Evolutionary conservation across 2,797 vertebrate species (phyloP).

Genomic region (Erithacus rubecula): DNA sequence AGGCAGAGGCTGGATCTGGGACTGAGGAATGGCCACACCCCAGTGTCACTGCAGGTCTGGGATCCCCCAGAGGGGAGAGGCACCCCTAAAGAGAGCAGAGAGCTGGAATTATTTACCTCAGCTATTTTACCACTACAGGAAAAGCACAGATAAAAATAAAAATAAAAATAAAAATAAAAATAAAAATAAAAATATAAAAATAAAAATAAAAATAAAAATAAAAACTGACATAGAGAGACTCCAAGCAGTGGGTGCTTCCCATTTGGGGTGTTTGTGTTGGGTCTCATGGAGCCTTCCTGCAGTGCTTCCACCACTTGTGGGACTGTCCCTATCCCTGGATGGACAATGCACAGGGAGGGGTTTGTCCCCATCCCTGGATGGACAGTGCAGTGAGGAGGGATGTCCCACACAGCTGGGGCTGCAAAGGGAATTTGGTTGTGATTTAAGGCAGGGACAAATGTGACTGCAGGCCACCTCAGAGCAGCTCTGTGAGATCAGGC

Average conservation of each 20-base stretch:
- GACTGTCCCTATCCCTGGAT: not conserved
- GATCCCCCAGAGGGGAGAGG: not conserved
- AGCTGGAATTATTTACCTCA: not conserved
- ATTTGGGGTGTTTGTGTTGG: too few species aligned
- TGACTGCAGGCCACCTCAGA: not conserved
- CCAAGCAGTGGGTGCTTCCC: too few species aligned
- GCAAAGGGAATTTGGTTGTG: not conserved
- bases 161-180: not conserved
- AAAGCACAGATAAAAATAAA: not conserved
- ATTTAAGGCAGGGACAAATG: not conserved
- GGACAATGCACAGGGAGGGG: accelerated
- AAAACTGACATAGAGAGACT: too few species aligned
- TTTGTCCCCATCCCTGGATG: not conserved
- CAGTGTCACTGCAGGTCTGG: too few species aligned
- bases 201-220: not conserved
- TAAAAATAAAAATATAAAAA: too few species aligned
- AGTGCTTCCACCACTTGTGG: too few species aligned
- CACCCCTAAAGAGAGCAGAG: not conserved
- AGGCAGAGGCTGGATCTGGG: not conserved
- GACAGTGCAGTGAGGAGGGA: accelerated
- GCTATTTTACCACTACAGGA: not conserved
- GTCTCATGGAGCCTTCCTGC: too few species aligned
- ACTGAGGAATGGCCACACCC: not conserved
- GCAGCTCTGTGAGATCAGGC: not conserved
- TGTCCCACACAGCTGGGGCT: not conserved